phyloP scores from a whole-genome alignment of 2,888 invertebrate species.

The Calameuta pallipes region DNA sequence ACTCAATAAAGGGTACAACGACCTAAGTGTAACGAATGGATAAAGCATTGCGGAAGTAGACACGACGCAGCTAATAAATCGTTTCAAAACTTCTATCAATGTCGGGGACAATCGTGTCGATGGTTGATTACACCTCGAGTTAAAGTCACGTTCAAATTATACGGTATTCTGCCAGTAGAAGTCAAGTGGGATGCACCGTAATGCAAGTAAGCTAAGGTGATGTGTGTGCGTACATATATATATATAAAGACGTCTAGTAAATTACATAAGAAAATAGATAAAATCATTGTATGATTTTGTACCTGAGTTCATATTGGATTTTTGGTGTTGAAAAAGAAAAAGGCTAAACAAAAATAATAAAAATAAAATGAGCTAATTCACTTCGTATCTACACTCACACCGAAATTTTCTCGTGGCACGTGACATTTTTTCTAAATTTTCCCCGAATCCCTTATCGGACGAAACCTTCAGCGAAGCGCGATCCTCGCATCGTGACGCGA shows the following conservation, averaged over 20 bases:
- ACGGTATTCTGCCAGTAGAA: neutral
- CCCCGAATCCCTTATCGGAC: neutral
- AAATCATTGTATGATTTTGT: neutral
- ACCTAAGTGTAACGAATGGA: constrained; percentile 15
- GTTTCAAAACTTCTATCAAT: neutral
- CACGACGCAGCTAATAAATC: constrained; percentile 60
- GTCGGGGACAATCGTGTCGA: neutral
- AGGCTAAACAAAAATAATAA: neutral
- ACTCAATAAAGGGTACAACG: neutral
- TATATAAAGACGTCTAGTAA: neutral
- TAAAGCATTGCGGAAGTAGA: constrained; percentile 57
- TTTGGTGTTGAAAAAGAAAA: neutral
- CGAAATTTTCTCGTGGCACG: neutral
- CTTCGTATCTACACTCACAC: neutral
- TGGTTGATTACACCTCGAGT: neutral
- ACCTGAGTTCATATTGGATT: neutral
- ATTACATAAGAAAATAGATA: neutral
- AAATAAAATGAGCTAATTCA: neutral
- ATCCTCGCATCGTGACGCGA: neutral
- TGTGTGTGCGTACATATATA: too few species aligned
- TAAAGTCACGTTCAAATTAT: constrained; percentile 38
- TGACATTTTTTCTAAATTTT: neutral
- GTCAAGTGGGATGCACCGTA: neutral
- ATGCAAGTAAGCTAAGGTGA: neutral
- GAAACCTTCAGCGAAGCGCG: neutral